Percentiles rank a stretch among this genome's conserved stretches.
These are phyloP conservation scores for Tanypteryx hageni DNA, from an alignment of 2,888 invertebrate genomes.

Conservation along the genomic window DNA sequence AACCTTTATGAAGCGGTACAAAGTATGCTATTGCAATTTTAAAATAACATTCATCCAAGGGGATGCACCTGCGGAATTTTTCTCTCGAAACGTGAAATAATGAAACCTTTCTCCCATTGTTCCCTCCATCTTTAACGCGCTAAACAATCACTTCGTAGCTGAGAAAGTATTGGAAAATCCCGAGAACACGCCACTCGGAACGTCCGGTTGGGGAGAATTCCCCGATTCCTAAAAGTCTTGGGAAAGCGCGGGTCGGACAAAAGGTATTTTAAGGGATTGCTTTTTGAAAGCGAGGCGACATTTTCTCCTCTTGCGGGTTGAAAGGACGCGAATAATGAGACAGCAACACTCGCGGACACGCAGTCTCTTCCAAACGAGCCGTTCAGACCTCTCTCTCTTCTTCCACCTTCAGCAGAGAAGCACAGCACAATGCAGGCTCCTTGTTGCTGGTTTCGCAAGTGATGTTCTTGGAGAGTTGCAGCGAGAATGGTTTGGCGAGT, in stretches of 20 bases:
- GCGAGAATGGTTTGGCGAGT: too few species aligned
- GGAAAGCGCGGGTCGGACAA: conserved; percentile 51
- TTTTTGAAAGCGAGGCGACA: conserved; percentile 15
- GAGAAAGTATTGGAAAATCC: conserved; percentile 13
- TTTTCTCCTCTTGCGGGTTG: neutral
- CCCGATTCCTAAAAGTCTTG: conserved; percentile 35
- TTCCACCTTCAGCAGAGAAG: neutral
- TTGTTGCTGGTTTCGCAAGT: neutral
- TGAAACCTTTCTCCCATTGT: neutral
- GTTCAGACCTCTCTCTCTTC: neutral
- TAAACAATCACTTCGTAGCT: conserved; percentile 25
- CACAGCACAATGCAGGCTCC: conserved; percentile 31
- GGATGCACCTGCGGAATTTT: neutral
- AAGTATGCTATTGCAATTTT: neutral
- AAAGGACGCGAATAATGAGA: conserved; percentile 56
- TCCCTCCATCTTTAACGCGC: neutral
- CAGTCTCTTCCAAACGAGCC: conserved; percentile 25
- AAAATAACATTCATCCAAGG: neutral
- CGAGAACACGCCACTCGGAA: conserved; percentile 17
- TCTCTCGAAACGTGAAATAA: neutral
- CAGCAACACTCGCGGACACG: conserved; percentile 59
- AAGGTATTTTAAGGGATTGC: conserved; percentile 51
- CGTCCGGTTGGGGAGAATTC: conserved; percentile 2
- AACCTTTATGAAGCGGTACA: too few species aligned
- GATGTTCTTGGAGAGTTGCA: neutral